Conservation (phyloP, 2,797 vertebrate species). For the Pterois miles region DNA sequence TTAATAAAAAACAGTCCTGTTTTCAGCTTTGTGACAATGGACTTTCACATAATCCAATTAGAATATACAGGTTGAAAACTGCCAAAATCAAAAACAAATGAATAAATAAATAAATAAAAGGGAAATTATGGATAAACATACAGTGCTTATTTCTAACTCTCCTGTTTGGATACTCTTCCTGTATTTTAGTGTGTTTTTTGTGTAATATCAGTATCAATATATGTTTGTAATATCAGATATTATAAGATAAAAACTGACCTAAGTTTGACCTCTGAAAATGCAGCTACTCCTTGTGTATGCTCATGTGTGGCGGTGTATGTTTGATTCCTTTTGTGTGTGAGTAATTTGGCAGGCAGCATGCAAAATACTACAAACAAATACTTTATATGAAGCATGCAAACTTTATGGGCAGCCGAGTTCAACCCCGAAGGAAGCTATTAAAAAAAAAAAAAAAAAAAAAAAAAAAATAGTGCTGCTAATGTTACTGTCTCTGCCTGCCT, state of each 20-base stretch:
- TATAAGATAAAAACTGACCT: background rate
- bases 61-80: no score
- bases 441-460: no score
- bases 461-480: constrained; percentile 1
- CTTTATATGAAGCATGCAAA: constrained; percentile 40
- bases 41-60: no score
- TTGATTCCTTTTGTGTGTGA: background rate
- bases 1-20: background rate
- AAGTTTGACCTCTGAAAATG: background rate
- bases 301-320: background rate
- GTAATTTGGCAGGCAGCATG: constrained; percentile 16
- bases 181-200: background rate
- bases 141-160: background rate
- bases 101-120: no score
- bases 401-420: background rate
- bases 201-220: no score
- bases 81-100: no score
- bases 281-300: background rate
- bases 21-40: background rate
- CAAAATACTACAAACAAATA: constrained; percentile 46
- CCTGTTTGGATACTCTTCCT: background rate
- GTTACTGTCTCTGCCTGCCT: background rate
- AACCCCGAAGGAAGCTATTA: constrained; percentile 11
- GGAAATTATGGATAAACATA: background rate
- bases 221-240: background rate